Percentiles rank a stretch among this genome's conserved stretches.
phyloP scores from a whole-genome alignment of 2,113 vertebrate species.

The Burhinus bistriatus region DNA sequence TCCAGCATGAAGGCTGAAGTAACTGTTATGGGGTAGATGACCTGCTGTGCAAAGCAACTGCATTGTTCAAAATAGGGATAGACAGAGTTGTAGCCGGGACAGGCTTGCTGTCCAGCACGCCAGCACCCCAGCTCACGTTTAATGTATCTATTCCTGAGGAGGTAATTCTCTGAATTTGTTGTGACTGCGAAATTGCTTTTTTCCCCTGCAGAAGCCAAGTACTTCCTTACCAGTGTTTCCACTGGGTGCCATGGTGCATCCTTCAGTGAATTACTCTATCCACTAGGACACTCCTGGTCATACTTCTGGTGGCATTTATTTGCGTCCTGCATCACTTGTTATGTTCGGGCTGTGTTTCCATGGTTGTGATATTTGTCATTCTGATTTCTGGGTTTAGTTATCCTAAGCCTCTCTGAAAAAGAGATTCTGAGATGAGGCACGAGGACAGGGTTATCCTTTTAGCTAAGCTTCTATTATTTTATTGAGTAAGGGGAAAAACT shows the following conservation, averaged over 20 bases:
- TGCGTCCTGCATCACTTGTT: background rate
- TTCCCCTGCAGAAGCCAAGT: rapidly evolving
- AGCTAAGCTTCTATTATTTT: background rate
- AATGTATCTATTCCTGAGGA: background rate
- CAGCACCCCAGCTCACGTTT: rapidly evolving
- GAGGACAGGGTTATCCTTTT: background rate
- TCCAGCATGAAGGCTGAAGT: slow-evolving; percentile 26
- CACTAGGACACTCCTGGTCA: background rate
- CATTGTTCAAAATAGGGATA: background rate
- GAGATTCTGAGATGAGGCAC: background rate
- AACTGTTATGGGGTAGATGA: background rate
- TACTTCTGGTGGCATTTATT: background rate
- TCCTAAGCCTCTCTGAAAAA: background rate
- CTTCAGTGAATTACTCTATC: background rate
- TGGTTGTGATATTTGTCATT: background rate
- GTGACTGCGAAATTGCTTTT: background rate
- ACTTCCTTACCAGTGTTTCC: background rate
- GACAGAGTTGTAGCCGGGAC: background rate
- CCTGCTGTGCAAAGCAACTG: background rate
- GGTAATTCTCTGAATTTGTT: background rate
- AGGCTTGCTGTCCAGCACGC: background rate
- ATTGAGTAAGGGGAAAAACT: background rate
- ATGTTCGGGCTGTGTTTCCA: background rate
- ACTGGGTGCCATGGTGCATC: rapidly evolving
- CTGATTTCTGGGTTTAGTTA: background rate